Conservation (phyloP, 2,113 vertebrate genomes). For the Macaca nemestrina region DNA sequence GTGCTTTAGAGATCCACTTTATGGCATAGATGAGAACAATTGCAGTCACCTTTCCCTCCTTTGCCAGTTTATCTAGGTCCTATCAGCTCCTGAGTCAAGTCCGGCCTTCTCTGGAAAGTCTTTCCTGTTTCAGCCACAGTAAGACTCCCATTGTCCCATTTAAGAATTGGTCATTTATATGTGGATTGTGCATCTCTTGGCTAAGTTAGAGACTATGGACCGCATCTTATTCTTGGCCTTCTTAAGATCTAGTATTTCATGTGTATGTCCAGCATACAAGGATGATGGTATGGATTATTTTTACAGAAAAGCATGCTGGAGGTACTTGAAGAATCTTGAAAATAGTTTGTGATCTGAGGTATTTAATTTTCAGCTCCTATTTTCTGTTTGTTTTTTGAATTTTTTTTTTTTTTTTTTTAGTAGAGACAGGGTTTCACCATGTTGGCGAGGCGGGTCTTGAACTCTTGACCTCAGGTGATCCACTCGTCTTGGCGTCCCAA, state of each 20-base stretch:
- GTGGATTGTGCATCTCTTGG: background rate
- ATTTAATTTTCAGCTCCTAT: slow-evolving; percentile 22
- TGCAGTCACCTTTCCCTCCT: background rate
- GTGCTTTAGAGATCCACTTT: background rate
- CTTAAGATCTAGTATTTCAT: background rate
- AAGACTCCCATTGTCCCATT: background rate
- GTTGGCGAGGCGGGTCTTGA: too few relatives aligned
- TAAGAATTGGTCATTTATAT: background rate
- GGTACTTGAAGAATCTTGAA: background rate
- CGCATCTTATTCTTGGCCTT: background rate
- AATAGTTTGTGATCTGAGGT: background rate
- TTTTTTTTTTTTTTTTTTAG: too few relatives aligned
- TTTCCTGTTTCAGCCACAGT: background rate
- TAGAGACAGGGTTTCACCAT: too few relatives aligned
- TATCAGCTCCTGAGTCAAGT: background rate
- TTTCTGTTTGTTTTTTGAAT: background rate
- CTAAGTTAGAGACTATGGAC: background rate
- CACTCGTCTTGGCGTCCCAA: too few relatives aligned
- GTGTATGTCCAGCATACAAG: background rate
- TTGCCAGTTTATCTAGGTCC: background rate
- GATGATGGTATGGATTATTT: background rate
- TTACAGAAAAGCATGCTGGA: background rate
- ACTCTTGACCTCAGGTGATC: too few relatives aligned
- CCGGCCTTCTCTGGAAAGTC: background rate
- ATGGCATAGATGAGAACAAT: background rate